These are phyloP conservation scores for Heloderma charlesbogerti DNA, from an alignment of 2,113 vertebrate species.

Conservation along the genomic window DNA sequence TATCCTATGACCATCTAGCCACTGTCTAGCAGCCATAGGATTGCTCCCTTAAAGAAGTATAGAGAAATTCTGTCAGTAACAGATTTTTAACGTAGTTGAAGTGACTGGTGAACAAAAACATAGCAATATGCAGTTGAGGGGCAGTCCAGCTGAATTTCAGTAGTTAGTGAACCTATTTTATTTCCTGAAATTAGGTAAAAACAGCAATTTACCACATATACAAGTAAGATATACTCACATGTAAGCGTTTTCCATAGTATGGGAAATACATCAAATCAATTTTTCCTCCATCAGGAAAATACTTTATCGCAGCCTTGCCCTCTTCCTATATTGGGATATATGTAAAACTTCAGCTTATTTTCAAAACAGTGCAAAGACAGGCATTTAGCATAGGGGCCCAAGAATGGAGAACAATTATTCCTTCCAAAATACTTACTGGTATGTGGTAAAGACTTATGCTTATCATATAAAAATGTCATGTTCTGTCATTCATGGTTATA, in stretches of 20 bases:
- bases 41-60: background rate
- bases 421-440: conserved; percentile 25
- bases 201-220: background rate
- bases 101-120: background rate
- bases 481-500: background rate
- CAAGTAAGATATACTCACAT: conserved; percentile 85
- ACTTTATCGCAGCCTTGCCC: conserved; percentile 73
- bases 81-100: background rate
- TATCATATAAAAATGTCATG: background rate
- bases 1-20: too few species aligned
- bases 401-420: background rate
- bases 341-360: conserved; percentile 5
- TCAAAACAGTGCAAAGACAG: background rate
- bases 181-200: background rate
- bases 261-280: conserved; percentile 96
- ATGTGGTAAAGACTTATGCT: background rate
- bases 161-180: too few species aligned
- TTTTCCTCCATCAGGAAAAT: conserved; percentile 83
- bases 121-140: background rate
- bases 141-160: background rate
- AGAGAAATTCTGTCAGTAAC: background rate
- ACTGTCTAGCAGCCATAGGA: too few species aligned
- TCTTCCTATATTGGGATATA: conserved; percentile 79
- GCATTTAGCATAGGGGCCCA: conserved; percentile 14
- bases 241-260: conserved; percentile 93